Base-by-base conservation (phyloP, 2,113 vertebrate species). In the Triplophysa rosa region DNA sequence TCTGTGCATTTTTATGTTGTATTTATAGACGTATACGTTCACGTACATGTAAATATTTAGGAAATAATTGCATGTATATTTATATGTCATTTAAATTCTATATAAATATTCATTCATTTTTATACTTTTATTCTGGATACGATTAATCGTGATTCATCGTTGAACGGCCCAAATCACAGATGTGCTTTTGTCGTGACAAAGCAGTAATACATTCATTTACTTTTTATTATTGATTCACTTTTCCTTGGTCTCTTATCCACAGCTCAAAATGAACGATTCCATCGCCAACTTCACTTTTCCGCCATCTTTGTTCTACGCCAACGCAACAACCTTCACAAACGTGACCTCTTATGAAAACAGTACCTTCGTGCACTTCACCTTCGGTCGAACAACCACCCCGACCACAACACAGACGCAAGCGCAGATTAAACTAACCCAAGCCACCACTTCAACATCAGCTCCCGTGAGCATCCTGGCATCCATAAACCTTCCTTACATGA, bases 401-500 rank as follows among this genome's bases (percentile, higher is more conserved):
- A 47, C 64, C 19, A 49, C n/a, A 11, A 33, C 52, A 13, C 61
- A 10, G 1, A 16, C 47, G 3, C 24, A 17, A 4, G 21, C 47
- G 1, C 12, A 65, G 2, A 33, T 45, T 67, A 74, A 74, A 68
- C 79, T 64, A 47, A 75, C 47, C 33, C 75, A 37, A 77, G 21
- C 13, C 63, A 77, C 8, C 21, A 42, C 17, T 9, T n/a, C 19
- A 12, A 61, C 29, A 11, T 40, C 54, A 68, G 66, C 73, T 21
- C 62, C 58, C 4, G 64, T 40, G 1, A 56, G 0, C 8, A 5
- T 79, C 40, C 68, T 70, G 21, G 71, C 82, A 3, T 86, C 87
- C 52, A 79, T 89, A 4, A 92, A 93, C 2, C 24, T 86, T 12
- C 83, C 89, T 0, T 94, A 94, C 87, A 87, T 89, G 75, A 73